Conservation (phyloP, 2,797 vertebrate species). For the Sebastes hubbsi region DNA sequence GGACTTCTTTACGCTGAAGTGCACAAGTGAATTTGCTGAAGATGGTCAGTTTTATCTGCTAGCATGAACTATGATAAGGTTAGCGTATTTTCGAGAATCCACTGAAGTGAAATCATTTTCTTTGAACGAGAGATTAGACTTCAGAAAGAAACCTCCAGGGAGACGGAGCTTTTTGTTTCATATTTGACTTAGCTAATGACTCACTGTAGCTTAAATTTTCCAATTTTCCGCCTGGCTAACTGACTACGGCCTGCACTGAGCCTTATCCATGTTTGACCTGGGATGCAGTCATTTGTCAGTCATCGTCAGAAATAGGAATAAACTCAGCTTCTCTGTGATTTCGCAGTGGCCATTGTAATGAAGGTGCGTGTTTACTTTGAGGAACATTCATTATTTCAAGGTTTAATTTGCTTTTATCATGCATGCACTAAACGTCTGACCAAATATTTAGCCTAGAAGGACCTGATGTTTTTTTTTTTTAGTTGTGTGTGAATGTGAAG, state of each 20-base stretch:
- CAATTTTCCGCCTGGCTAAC: constrained; percentile 82
- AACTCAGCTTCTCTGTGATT: constrained; percentile 24
- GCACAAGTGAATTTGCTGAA: constrained; percentile 62
- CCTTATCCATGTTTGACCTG: constrained; percentile 70
- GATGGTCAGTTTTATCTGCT: constrained; percentile 77
- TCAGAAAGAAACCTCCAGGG: constrained; percentile 69
- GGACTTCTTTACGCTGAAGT: constrained; percentile 52
- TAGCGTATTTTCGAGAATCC: constrained; percentile 72
- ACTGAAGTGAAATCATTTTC: constrained; percentile 78
- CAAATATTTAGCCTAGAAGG: constrained; percentile 8
- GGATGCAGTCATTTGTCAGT: constrained; percentile 69
- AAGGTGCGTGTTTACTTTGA: constrained; percentile 30
- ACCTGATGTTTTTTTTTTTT: neutral
- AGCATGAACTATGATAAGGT: constrained; percentile 66
- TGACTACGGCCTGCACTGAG: constrained; percentile 49
- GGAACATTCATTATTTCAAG: constrained; percentile 25
- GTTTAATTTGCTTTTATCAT: constrained; percentile 40
- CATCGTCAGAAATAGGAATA: constrained; percentile 52
- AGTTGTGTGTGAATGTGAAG: constrained; percentile 3
- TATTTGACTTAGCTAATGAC: constrained; percentile 84
- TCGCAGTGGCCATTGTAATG: constrained; percentile 31
- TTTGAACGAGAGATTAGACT: constrained; percentile 74
- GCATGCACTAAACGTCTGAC: neutral
- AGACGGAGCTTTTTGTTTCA: constrained; percentile 79
- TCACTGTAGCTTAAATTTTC: constrained; percentile 83